Percentiles rank a stretch among this genome's conserved stretches.
Evolutionary conservation across 23 tunicate genomes (phyloP).

Genomic region (Botrylloides violaceus): DNA sequence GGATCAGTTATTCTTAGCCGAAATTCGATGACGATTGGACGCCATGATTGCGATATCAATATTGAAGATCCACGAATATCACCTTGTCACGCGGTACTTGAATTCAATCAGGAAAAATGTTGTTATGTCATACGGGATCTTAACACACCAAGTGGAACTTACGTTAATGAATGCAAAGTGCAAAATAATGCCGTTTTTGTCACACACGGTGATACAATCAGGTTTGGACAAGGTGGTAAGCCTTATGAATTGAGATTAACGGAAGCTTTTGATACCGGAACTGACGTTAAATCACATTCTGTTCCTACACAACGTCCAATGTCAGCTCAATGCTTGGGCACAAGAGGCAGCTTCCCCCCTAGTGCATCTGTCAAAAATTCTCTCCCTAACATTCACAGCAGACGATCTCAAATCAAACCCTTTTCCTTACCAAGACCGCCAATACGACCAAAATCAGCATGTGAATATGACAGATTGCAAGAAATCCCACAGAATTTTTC

Average conservation of each 20-base stretch:
- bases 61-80: slow-evolving; percentile 48
- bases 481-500: background rate
- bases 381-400: slow-evolving; percentile 3
- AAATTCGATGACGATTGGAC: slow-evolving; percentile 43
- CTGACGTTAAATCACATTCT: background rate
- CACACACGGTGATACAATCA: slow-evolving; percentile 64
- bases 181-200: slow-evolving; percentile 69
- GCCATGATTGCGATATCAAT: slow-evolving; percentile 38
- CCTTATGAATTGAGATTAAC: slow-evolving; percentile 36
- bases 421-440: slow-evolving; percentile 13
- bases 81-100: slow-evolving; percentile 53
- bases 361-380: background rate
- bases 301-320: slow-evolving; percentile 8
- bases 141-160: slow-evolving; percentile 62
- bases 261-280: background rate
- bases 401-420: slow-evolving; percentile 1
- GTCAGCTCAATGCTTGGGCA: background rate
- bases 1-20: slow-evolving; percentile 17
- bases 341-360: background rate
- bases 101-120: slow-evolving; percentile 47
- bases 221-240: slow-evolving; percentile 56
- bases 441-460: slow-evolving; percentile 15
- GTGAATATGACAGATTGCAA: slow-evolving; percentile 8
- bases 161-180: slow-evolving; percentile 69
- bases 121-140: slow-evolving; percentile 69